phyloP scores from a whole-genome alignment of 2,888 invertebrate genomes.

The Parasteatoda lunata region DNA sequence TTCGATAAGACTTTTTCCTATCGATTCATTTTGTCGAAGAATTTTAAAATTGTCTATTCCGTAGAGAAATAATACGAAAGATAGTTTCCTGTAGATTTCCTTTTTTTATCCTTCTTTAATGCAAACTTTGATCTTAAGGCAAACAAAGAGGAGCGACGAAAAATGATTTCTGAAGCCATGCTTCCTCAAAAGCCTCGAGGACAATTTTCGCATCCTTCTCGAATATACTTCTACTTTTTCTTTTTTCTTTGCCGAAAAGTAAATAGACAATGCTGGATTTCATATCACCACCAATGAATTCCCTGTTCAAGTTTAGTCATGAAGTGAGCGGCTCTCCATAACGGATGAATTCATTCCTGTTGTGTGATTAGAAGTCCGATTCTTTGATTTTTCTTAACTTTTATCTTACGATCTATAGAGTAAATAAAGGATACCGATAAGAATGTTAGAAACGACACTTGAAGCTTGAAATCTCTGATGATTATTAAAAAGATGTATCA shows the following conservation, averaged over 20 bases:
- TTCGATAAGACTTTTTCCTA: too few relatives aligned
- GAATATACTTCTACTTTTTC: neutral
- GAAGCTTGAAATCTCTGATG: too few relatives aligned
- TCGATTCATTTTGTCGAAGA: too few relatives aligned
- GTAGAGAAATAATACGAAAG: neutral
- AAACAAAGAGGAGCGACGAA: neutral
- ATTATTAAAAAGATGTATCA: too few relatives aligned
- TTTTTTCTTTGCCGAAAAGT: neutral
- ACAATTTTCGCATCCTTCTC: neutral
- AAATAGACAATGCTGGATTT: neutral
- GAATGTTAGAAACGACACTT: too few relatives aligned
- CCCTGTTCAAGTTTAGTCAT: neutral
- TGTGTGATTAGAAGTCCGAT: neutral
- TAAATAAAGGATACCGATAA: neutral
- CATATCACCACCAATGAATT: neutral
- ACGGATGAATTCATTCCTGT: neutral
- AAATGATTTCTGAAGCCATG: neutral
- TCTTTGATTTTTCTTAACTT: neutral
- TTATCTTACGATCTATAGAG: neutral
- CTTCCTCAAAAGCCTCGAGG: neutral
- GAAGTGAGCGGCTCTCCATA: neutral
- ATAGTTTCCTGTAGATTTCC: neutral
- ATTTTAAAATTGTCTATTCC: too few relatives aligned
- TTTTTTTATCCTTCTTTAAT: neutral
- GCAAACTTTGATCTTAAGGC: slow-evolving; percentile 1